phyloP scores from a whole-genome alignment of 1,140 invertebrate genomes.

The Andricus grossulariae region DNA sequence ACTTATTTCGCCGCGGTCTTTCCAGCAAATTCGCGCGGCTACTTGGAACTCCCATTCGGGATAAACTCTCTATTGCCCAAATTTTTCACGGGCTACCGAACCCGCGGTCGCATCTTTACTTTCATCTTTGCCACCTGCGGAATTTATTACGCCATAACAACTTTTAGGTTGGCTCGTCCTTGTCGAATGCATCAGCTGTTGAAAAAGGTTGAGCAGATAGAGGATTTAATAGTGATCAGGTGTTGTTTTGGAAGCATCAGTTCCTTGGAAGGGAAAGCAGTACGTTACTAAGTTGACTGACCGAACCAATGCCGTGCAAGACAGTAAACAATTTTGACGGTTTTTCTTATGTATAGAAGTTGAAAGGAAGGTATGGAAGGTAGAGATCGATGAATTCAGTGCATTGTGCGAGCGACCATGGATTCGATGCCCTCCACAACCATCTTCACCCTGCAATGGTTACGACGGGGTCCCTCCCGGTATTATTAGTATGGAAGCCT shows the following conservation, averaged over 20 bases:
- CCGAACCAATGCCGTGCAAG: no score
- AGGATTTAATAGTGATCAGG: no score
- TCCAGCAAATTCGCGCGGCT: conserved; percentile 27
- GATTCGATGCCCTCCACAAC: conserved; percentile 27
- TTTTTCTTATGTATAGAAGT: conserved; percentile 9
- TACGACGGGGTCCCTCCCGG: conserved; percentile 37
- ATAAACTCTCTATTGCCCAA: conserved; percentile 30
- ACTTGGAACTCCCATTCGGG: conserved; percentile 19
- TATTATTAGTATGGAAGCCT: conserved; percentile 65
- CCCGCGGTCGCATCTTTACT: conserved; percentile 7
- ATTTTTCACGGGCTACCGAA: conserved; percentile 30
- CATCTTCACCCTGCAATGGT: conserved; percentile 44
- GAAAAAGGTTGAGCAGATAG: no score
- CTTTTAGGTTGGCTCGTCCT: background rate
- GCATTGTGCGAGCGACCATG: conserved; percentile 21
- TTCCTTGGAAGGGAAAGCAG: no score
- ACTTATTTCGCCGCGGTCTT: conserved; percentile 18
- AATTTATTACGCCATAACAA: conserved; percentile 21
- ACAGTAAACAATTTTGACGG: conserved; percentile 12
- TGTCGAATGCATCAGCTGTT: background rate
- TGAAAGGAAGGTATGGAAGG: conserved; percentile 1
- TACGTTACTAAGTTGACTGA: no score
- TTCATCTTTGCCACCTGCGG: conserved; percentile 28
- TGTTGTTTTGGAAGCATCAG: no score
- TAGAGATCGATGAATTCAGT: conserved; percentile 12